These are phyloP conservation scores for Spondyliosoma cantharus DNA, from an alignment of 2,797 vertebrate species.

Conservation along the genomic window DNA sequence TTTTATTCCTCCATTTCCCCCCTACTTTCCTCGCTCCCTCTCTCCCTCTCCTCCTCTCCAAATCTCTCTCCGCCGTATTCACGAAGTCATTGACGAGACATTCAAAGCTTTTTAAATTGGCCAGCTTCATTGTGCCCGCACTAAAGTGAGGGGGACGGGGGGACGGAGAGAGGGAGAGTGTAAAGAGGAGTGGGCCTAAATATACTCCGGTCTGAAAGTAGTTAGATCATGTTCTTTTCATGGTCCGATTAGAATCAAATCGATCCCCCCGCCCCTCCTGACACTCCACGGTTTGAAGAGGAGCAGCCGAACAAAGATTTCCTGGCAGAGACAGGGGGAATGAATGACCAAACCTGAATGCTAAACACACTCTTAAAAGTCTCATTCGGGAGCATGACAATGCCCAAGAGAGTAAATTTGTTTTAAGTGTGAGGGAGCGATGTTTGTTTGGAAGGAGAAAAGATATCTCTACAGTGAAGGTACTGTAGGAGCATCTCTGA, in stretches of 20 bases:
- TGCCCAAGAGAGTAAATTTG: slow-evolving; percentile 84
- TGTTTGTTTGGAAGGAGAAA: slow-evolving; percentile 60
- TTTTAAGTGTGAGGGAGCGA: slow-evolving; percentile 73
- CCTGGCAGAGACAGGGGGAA: slow-evolving; percentile 90
- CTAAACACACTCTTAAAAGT: slow-evolving; percentile 94
- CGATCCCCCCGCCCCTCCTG: slow-evolving; percentile 95
- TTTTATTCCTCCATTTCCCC: slow-evolving; percentile 60
- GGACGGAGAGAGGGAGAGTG: slow-evolving; percentile 85
- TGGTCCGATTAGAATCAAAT: slow-evolving; percentile 99
- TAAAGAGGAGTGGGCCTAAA: slow-evolving; percentile 92
- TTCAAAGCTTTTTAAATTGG: slow-evolving; percentile 99
- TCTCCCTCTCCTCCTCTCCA: slow-evolving; percentile 75
- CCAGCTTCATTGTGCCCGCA: slow-evolving; percentile 92
- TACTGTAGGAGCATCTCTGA: slow-evolving; percentile 54
- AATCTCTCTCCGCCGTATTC: slow-evolving; percentile 88
- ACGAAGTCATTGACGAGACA: slow-evolving; percentile 99
- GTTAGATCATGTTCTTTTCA: slow-evolving; percentile 99
- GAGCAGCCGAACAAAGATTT: slow-evolving; percentile 93
- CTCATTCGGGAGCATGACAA: slow-evolving; percentile 89
- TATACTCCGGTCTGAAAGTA: slow-evolving; percentile 99
- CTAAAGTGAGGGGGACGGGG: slow-evolving; percentile 76
- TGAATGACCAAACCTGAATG: slow-evolving; percentile 97
- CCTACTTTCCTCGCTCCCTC: slow-evolving; percentile 64
- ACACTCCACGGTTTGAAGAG: slow-evolving; percentile 94
- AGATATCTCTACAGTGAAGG: slow-evolving; percentile 49